Conservation (phyloP, 2,888 invertebrate species). For the Chloroclysta siterata region DNA sequence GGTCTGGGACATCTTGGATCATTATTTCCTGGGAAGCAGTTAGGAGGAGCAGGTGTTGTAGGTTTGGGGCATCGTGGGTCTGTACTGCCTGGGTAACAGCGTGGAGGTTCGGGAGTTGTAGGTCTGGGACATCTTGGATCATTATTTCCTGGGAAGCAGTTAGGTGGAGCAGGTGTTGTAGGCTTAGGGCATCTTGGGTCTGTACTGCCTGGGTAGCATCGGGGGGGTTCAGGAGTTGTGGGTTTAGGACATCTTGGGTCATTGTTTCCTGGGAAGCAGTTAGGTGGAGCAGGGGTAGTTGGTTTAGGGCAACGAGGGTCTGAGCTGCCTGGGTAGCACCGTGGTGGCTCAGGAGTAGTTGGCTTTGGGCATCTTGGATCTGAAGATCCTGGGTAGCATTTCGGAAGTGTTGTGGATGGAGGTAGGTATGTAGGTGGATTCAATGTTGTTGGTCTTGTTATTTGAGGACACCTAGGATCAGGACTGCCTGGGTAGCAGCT, state of each 20-base stretch:
- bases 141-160: conserved; percentile 41
- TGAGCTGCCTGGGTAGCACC: conserved; percentile 58
- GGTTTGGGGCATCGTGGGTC: conserved; percentile 56
- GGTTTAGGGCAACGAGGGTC: conserved; percentile 54
- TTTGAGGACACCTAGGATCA: conserved; percentile 46
- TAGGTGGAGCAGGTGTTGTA: conserved; percentile 47
- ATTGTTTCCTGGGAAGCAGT: conserved; percentile 52
- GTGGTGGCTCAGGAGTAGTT: conserved; percentile 44
- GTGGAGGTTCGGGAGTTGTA: conserved; percentile 44
- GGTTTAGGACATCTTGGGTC: conserved; percentile 55
- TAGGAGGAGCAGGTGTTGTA: conserved; percentile 49
- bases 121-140: conserved; percentile 51
- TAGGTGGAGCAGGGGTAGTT: conserved; percentile 37
- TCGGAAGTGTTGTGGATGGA: conserved; percentile 46
- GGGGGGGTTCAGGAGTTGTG: too few relatives aligned
- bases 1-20: conserved; percentile 56
- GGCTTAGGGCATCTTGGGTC: conserved; percentile 56
- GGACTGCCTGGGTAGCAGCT: conserved; percentile 2
- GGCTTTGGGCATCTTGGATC: conserved; percentile 50
- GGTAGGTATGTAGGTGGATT: conserved; percentile 32
- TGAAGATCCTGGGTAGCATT: conserved; percentile 45
- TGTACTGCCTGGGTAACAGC: conserved; percentile 59
- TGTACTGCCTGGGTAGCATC: conserved; percentile 55
- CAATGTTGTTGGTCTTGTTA: conserved; percentile 40
- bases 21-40: conserved; percentile 43